These are phyloP conservation scores for Dinothrombium tinctorium DNA, from an alignment of 1,140 invertebrate species.

Conservation along the genomic window DNA sequence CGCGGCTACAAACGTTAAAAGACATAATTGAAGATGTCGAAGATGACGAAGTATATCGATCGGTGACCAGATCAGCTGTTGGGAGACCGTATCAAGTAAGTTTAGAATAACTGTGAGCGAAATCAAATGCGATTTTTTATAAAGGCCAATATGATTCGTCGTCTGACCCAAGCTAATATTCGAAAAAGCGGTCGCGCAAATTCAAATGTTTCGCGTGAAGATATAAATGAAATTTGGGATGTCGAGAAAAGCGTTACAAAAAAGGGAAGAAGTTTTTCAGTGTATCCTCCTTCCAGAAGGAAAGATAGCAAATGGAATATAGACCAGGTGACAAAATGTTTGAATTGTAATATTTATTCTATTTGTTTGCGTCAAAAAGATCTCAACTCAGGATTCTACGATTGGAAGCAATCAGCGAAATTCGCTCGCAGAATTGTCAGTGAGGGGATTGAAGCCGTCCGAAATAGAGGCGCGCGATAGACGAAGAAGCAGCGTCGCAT, in stretches of 20 bases:
- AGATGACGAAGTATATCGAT: constrained; percentile 2
- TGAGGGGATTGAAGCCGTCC: neutral
- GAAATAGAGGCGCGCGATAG: constrained; percentile 1
- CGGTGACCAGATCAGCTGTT: constrained; percentile 1
- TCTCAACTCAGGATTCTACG: neutral
- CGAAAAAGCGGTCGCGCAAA: neutral
- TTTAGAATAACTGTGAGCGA: neutral
- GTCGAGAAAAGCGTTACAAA: neutral
- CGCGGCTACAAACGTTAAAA: constrained; percentile 15
- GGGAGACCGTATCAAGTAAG: neutral
- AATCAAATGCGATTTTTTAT: neutral
- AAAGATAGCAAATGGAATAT: neutral
- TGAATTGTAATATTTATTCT: neutral
- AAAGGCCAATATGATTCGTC: neutral
- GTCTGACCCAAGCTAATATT: neutral
- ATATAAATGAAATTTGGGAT: neutral
- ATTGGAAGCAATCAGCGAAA: neutral
- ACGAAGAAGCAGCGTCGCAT: neutral
- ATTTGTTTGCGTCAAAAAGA: neutral
- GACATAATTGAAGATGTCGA: constrained; percentile 14
- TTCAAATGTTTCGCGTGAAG: neutral
- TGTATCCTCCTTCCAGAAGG: neutral
- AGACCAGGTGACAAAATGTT: neutral
- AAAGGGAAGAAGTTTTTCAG: neutral
- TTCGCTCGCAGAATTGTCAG: neutral